Base-by-base conservation (phyloP, 2,113 vertebrate species). In the Hydrochoerus hydrochaeris region DNA sequence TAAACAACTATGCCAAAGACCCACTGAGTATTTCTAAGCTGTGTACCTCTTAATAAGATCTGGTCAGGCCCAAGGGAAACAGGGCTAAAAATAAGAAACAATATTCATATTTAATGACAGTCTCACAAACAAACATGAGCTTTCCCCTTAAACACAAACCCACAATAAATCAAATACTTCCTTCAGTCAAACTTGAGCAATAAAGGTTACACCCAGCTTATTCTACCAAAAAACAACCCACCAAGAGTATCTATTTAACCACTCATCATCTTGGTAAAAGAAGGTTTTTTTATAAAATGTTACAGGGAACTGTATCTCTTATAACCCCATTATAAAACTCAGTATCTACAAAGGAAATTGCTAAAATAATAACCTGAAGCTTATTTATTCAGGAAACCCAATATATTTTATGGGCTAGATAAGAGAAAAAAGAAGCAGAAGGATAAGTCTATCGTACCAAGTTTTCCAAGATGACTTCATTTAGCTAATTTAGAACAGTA, bases 21-120 rank as follows among this genome's bases (percentile, higher is more conserved):
- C 99, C 99, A 99, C 22, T 99, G 99, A 0, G 99, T 99, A 98
- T 99, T 99, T 98, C 99, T 99, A 96, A 99, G 99, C 96, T 99
- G 99, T 77, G 99, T 99, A 38, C 99, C 99, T 97, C 99, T 99
- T 92, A 99, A 97, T 97, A 99, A 98, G 93, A 99, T 99, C 98
- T 99, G 99, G 98, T 99, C 99, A 77, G 99, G 99, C 95, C 99
- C 99, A 86, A 99, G 98, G 65, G 99, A 98, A 98, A 98, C 99
- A 4, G 99, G 98, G 97, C 99, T 99, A 97, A 88, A 98, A 97
- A 93, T 16, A 96, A 98, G 44, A 96, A 97, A 97, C n/a, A 95
- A 57, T n/a, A 91, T 91, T 91, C 89, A 92, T 9, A 95, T 91
- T 96, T 95, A 87, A 93, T 96, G 58, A 93, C 11, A 92, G 41